These are phyloP conservation scores for Conus ventricosus DNA, from an alignment of 1,140 invertebrate genomes.

Conservation along the genomic window DNA sequence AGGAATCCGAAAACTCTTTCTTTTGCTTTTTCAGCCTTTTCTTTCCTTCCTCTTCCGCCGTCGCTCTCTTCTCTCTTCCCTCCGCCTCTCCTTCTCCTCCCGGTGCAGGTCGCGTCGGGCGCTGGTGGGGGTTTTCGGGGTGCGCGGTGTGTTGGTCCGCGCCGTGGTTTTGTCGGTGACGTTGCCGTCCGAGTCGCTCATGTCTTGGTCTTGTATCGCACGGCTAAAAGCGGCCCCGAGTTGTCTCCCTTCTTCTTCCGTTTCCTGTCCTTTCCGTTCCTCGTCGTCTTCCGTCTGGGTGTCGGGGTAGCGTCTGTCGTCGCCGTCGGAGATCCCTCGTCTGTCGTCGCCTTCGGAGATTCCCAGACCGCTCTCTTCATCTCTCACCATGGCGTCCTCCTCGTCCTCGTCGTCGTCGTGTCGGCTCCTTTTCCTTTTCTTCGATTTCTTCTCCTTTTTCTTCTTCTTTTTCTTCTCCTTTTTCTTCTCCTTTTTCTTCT, in stretches of 20 bases:
- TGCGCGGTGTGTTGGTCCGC: not conserved
- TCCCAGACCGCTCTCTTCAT: not conserved
- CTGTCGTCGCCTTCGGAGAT: not conserved
- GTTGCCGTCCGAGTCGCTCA: not conserved
- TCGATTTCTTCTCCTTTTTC: constrained; percentile 6
- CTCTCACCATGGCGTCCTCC: not conserved
- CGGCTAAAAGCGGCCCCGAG: not conserved
- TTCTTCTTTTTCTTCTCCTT: not conserved
- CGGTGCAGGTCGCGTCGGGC: not conserved
- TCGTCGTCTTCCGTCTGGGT: not conserved
- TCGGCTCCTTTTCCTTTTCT: not conserved
- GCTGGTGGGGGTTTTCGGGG: not conserved
- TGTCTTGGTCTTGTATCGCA: not conserved
- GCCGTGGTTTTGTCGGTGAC: not conserved
- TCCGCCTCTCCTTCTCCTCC: not conserved
- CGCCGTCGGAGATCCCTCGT: not conserved
- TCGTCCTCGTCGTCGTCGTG: not conserved
- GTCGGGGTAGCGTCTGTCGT: not conserved
- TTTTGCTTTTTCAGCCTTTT: not conserved
- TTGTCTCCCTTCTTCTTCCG: not conserved
- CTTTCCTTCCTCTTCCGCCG: not conserved
- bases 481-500: not conserved
- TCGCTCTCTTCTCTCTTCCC: too few species aligned
- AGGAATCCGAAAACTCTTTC: not conserved
- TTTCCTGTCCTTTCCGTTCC: not conserved